Percentiles rank a stretch among this genome's conserved stretches.
Conservation (phyloP, 2,113 vertebrate genomes). For the Trogon surrucura region DNA sequence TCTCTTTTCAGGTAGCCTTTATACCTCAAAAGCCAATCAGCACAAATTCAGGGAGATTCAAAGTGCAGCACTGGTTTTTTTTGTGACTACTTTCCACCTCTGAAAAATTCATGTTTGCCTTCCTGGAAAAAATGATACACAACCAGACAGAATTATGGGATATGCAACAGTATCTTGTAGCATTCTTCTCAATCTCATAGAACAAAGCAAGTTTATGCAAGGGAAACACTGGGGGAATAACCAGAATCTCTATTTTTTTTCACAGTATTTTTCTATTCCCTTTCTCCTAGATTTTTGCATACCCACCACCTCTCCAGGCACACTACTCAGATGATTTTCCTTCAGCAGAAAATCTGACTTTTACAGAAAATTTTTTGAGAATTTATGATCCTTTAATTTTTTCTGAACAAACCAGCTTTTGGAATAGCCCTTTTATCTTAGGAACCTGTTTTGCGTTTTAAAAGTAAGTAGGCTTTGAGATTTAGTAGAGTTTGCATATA, state of each 20-base stretch:
- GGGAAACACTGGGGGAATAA: background rate
- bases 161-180: background rate
- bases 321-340: background rate
- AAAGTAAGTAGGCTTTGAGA: background rate
- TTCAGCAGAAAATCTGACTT: background rate
- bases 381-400: background rate
- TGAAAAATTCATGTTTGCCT: background rate
- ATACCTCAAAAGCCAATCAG: background rate
- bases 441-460: background rate
- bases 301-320: accelerated
- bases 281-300: background rate
- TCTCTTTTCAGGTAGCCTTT: background rate
- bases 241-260: background rate
- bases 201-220: background rate
- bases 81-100: background rate
- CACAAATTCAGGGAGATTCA: background rate
- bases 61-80: background rate
- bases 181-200: background rate
- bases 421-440: background rate
- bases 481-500: background rate
- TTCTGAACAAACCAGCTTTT: background rate
- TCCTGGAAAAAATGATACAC: background rate
- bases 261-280: background rate
- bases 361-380: background rate
- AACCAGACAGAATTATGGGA: background rate